Conservation (phyloP, 2,797 vertebrate species). For the Melanitta fusca region DNA sequence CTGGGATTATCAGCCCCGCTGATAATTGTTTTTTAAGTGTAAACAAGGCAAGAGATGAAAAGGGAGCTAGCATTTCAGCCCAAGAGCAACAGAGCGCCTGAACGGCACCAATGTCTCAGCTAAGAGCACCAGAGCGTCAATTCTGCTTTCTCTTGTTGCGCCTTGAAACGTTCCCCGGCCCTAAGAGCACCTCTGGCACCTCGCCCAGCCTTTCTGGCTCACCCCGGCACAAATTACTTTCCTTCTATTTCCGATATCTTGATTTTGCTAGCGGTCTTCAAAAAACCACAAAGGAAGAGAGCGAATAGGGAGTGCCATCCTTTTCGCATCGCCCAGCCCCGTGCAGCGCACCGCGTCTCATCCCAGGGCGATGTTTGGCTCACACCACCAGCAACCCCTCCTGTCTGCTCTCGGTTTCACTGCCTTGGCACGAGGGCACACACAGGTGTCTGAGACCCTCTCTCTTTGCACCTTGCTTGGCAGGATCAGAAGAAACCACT, state of each 20-base stretch:
- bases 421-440: not conserved
- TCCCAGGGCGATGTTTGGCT: not conserved
- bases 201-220: conserved; percentile 14
- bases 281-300: not conserved
- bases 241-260: not conserved
- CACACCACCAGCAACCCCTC: not conserved
- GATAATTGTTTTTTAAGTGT: not conserved
- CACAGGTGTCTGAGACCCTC: conserved; percentile 3
- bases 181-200: conserved; percentile 58
- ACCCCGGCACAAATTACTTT: not conserved
- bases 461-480: conserved; percentile 65
- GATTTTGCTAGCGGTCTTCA: not conserved
- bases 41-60: not conserved
- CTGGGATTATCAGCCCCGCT: not conserved
- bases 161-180: conserved; percentile 30
- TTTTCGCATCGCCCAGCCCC: not conserved
- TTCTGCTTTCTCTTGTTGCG: conserved; percentile 36
- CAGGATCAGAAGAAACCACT: conserved; percentile 27
- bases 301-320: not conserved
- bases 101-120: not conserved
- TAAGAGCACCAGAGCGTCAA: not conserved
- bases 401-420: not conserved
- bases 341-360: not conserved
- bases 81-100: not conserved
- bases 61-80: not conserved